Evolutionary conservation across 2,113 vertebrate species (phyloP).

Genomic region (Triplophysa tibetana): DNA sequence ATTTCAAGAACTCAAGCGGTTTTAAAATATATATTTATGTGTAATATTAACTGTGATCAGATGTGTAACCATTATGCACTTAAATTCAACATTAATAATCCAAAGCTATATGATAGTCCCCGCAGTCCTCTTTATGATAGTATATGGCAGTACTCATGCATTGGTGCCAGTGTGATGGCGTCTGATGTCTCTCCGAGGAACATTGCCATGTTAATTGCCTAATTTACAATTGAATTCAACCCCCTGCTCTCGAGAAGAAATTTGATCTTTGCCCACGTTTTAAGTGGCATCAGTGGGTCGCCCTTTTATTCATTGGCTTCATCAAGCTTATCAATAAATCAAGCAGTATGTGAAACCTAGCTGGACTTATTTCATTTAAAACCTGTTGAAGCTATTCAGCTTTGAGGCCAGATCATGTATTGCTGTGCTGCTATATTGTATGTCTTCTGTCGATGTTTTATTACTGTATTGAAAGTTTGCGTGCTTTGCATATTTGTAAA

Average conservation of each 20-base stretch:
- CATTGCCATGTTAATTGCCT: constrained; percentile 36
- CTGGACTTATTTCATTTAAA: constrained; percentile 25
- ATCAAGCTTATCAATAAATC: constrained; percentile 38
- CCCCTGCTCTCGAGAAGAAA: constrained; percentile 8
- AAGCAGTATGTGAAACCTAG: background rate
- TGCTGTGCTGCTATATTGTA: background rate
- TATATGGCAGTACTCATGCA: background rate
- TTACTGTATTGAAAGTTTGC: no score
- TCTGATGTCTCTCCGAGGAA: constrained; percentile 9
- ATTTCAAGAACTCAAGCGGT: background rate
- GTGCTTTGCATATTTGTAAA: no score
- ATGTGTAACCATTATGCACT: background rate
- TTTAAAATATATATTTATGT: no score
- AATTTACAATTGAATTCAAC: constrained; percentile 36
- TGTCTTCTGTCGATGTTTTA: no score
- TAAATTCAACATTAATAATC: background rate
- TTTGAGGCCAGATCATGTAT: background rate
- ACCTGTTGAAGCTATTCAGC: constrained; percentile 2
- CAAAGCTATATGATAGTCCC: background rate
- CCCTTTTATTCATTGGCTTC: constrained; percentile 25
- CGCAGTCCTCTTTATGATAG: constrained; percentile 12
- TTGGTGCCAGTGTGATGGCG: background rate
- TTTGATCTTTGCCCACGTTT: constrained; percentile 23
- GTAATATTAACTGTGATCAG: no score
- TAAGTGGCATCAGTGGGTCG: constrained; percentile 12